A percentile compares a stretch with the other conserved stretches of the same genome.
Evolutionary conservation across 2,113 vertebrate species (phyloP).

Genomic region (Ptilonorhynchus violaceus): DNA sequence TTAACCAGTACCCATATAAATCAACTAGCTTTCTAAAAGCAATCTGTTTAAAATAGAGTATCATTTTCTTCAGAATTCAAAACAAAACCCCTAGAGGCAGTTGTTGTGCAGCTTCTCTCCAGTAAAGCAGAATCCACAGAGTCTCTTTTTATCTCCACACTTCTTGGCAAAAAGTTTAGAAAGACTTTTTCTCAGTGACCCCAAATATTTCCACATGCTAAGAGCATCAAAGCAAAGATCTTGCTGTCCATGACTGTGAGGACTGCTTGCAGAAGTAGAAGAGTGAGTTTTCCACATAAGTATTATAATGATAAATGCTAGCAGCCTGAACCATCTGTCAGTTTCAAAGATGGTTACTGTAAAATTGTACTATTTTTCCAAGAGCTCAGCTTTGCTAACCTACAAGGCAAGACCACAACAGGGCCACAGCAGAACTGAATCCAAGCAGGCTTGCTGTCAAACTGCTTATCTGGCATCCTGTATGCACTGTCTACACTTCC

Average conservation of each 20-base stretch:
- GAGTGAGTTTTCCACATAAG: background rate
- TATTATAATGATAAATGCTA: background rate
- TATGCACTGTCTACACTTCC: background rate
- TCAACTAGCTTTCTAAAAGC: background rate
- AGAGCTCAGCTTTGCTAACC: background rate
- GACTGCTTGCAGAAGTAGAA: background rate
- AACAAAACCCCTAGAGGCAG: background rate
- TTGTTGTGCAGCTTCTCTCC: background rate
- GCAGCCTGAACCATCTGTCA: background rate
- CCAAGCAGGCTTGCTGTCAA: background rate
- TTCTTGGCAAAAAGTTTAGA: background rate
- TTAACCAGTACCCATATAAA: background rate
- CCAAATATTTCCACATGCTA: background rate
- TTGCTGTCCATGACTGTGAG: rapidly evolving
- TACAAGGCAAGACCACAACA: background rate
- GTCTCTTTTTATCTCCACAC: background rate
- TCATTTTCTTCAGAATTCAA: background rate
- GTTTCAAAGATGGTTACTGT: background rate
- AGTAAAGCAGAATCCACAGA: background rate
- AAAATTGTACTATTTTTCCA: background rate
- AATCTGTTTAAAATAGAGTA: background rate
- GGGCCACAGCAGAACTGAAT: background rate
- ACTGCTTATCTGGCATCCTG: background rate
- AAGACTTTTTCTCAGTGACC: background rate
- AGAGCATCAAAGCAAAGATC: background rate